Base-by-base conservation (phyloP, 2,113 vertebrate genomes). In the Choloepus hoffmanni region DNA sequence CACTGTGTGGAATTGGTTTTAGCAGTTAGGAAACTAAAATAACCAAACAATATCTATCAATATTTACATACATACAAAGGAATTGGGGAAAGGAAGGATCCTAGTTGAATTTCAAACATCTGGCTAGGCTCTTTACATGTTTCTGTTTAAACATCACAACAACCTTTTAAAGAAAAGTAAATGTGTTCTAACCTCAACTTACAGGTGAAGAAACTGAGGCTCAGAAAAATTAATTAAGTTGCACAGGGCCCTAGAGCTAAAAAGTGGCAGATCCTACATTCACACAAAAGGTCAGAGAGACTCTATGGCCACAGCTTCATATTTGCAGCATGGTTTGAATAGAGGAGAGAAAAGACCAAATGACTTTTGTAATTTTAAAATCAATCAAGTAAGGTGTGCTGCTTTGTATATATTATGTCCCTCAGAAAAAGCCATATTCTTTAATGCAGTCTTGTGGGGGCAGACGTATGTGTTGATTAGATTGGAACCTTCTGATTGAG, bases 301-400 rank as follows among this genome's bases (percentile, higher is more conserved):
- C n/a, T n/a, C 13, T 73, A 33, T 45, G 53, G 28, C 40, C 16
- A 18, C 8, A n/a, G 30, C 77, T 79, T 84, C 50, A 18, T 79
- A 48, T 16, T 43, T 78, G 33, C 62, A 85, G n/a, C 33, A 73
- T 72, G 33, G 10, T 81, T 94, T 91, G 21, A 91, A 68, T 28
- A 15, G n/a, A 5, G n/a, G 23, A 36, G 33, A 16, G 13, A 45
- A 4, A 43, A 16, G 28, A n/a, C 43, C 45, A 85, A 65, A 19
- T 81, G 76, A 65, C 55, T 55, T 90, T 4, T 30, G 23, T 4
- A 87, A 91, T 63, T 73, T 84, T 90, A 21, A 90, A 93, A 89
- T 73, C 28, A 67, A 73, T 53, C 40, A 67, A 76, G 55, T 48
- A 60, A 15, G 50, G 50, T 45, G 43, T 45, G 43, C 43, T 45